Percentiles rank a stretch among this genome's conserved stretches.
phyloP scores from a whole-genome alignment of 35 echinoderm and acorn worm species.

The Amphiura filiformis region DNA sequence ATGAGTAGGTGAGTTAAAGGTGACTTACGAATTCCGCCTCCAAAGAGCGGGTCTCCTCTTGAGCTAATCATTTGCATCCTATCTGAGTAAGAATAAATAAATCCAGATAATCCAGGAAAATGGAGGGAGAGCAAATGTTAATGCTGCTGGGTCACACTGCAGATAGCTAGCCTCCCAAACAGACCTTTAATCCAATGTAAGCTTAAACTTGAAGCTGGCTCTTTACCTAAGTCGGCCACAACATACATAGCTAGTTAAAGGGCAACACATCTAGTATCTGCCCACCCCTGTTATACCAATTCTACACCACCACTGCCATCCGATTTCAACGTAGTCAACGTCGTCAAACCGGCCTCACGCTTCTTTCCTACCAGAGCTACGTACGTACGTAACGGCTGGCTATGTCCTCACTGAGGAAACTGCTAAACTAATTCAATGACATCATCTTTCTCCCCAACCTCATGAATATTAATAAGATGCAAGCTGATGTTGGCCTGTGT shows the following conservation, averaged over 20 bases:
- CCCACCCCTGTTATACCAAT: neutral
- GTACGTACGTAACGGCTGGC: neutral
- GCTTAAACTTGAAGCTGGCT: no score
- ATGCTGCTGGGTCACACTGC: no score
- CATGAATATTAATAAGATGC: conserved; percentile 4
- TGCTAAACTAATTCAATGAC: neutral
- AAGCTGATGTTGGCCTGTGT: neutral
- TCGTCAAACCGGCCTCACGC: neutral
- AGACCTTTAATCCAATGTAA: no score
- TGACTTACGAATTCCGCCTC: conserved; percentile 6
- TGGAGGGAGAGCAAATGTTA: no score
- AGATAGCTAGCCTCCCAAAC: no score
- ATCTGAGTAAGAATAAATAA: no score
- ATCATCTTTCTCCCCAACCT: neutral
- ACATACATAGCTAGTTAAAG: no score
- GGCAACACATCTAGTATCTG: no score
- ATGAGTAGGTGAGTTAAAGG: neutral
- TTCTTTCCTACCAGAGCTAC: neutral
- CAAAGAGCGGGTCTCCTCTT: neutral
- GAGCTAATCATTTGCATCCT: neutral
- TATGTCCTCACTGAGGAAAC: neutral
- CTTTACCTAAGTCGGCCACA: no score
- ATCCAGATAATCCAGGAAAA: no score
- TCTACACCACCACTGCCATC: neutral
- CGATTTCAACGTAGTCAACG: neutral